A percentile compares a stretch with the other conserved stretches of the same genome.
phyloP scores from a whole-genome alignment of 2,888 invertebrate genomes.

The Trissonchulus sp. region DNA sequence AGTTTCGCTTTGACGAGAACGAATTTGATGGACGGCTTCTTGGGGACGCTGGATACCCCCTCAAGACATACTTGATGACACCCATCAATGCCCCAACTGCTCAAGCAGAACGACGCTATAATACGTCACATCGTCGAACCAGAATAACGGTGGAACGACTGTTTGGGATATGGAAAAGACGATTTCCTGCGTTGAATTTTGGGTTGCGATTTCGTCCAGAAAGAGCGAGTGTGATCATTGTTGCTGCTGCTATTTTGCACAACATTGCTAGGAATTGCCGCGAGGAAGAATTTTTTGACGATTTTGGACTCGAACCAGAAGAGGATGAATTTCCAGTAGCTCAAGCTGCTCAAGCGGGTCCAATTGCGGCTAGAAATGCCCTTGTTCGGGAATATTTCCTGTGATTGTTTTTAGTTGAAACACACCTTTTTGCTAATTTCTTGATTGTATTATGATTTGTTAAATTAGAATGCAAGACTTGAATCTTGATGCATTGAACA shows the following conservation, averaged over 20 bases:
- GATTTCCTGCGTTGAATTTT: background rate
- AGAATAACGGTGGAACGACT: conserved; percentile 1
- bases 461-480: no score
- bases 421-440: no score
- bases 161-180: conserved; percentile 25
- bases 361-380: background rate
- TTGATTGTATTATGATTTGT: no score
- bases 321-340: background rate
- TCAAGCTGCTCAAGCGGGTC: background rate
- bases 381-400: background rate
- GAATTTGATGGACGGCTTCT: conserved; percentile 38
- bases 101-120: conserved; percentile 37
- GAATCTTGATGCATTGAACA: no score
- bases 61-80: conserved; percentile 43
- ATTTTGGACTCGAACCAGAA: background rate
- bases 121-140: background rate
- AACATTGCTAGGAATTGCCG: conserved; percentile 3
- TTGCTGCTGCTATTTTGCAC: conserved; percentile 14
- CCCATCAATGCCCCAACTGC: conserved; percentile 41
- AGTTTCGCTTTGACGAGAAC: conserved; percentile 29
- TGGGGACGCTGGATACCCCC: conserved; percentile 48
- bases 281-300: background rate
- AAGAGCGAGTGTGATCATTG: background rate
- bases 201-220: conserved; percentile 8
- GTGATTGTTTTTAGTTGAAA: no score